Base-by-base conservation (phyloP, 2,888 invertebrate genomes). In the Zootermopsis nevadensis region DNA sequence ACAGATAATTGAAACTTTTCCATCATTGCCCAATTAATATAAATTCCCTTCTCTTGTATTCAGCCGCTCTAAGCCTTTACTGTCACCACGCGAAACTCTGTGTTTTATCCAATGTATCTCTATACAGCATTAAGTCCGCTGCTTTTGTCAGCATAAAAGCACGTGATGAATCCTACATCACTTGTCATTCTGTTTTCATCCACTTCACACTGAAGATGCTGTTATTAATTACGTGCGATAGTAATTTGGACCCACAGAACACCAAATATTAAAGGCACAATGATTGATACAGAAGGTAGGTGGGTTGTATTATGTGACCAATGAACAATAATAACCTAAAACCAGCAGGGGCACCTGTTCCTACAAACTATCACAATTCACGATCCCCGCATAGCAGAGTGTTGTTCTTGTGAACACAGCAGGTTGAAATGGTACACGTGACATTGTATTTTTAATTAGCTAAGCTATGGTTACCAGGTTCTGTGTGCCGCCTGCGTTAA, bases 191-290 rank as follows among this genome's bases (percentile, higher is more conserved):
- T 69, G 69, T 69, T 69, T 69, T 33, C 69, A 74, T 69, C 22
- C 33, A 33, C 2, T 33, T 69, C 1, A 12, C n/a, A 74, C 38
- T 74, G 35, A 74, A 74, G 74, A 74, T 38, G 42, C 19, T 38
- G 38, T n/a, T 74, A 74, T 74, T 74, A 74, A 74, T 74, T 69
- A 22, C 15, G 69, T 4, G 15, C 31, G 69, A 33, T 15, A 69
- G 15, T 33, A 31, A 69, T 33, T 69, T 69, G 4, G 10, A 69
- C 10, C 69, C 69, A 69, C 60, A 12, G 27, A 33, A 69, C 69
- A 69, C 69, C 33, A 69, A 69, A 33, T 69, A 69, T 69, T 33
- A 74, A 42, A n/a, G 42, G n/a, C n/a, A 35, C 38, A 74, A 74
- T 74, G 74, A 74, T 42, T 33, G 38, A n/a, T 69, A 69, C 69